These are phyloP conservation scores for Thysanoteuthis rhombus DNA, from an alignment of 2,888 invertebrate species.

Conservation along the genomic window DNA sequence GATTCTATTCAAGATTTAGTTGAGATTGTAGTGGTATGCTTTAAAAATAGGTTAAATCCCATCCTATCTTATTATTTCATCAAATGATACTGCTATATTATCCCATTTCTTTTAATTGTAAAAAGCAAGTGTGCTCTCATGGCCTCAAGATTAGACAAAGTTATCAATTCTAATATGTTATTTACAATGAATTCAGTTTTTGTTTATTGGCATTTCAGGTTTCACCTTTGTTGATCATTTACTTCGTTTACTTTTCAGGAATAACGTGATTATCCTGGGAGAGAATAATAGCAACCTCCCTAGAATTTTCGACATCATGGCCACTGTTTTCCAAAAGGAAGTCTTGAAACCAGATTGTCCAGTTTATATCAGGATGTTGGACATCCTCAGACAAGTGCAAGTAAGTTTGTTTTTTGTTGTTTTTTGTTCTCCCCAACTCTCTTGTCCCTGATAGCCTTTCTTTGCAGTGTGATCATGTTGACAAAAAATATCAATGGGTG, in stretches of 20 bases:
- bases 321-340: slow-evolving; percentile 87
- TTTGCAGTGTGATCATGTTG: too few relatives aligned
- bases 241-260: slow-evolving; percentile 65
- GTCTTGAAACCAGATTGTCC: slow-evolving; percentile 81
- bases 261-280: slow-evolving; percentile 87
- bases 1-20: too few relatives aligned
- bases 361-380: slow-evolving; percentile 82
- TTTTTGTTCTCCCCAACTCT: background rate
- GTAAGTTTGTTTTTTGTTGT: slow-evolving; percentile 69
- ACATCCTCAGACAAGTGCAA: slow-evolving; percentile 88
- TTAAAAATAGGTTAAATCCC: too few relatives aligned
- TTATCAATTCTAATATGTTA: background rate
- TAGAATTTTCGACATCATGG: slow-evolving; percentile 85
- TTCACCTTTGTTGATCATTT: too few relatives aligned
- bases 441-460: too few relatives aligned
- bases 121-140: too few relatives aligned
- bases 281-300: slow-evolving; percentile 89
- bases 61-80: too few relatives aligned
- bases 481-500: too few relatives aligned
- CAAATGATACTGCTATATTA: too few relatives aligned
- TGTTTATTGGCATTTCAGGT: background rate
- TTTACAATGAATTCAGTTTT: background rate
- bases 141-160: background rate
- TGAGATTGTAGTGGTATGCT: too few relatives aligned
- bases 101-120: too few relatives aligned